Evolutionary conservation across 1,140 invertebrate species (phyloP).

Genomic region (Habropoda laboriosa): DNA sequence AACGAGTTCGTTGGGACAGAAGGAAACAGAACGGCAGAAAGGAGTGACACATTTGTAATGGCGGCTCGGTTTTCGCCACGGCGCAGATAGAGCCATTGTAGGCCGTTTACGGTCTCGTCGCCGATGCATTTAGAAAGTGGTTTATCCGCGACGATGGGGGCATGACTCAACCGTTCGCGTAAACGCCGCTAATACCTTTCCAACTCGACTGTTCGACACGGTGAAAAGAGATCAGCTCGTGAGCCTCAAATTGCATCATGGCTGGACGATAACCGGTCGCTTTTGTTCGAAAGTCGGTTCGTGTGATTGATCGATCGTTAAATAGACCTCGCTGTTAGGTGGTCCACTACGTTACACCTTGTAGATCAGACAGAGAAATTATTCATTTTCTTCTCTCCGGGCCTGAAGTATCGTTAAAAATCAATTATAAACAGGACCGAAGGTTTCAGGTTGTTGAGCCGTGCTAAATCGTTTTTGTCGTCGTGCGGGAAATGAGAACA

Average conservation of each 20-base stretch:
- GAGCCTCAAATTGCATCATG: not conserved
- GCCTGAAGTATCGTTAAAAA: no score
- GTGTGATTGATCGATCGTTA: not conserved
- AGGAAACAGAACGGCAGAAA: not conserved
- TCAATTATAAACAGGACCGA: no score
- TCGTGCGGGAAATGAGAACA: no score
- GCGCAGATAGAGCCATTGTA: conserved; percentile 68
- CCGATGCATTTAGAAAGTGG: conserved; percentile 73
- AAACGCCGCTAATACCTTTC: conserved; percentile 63
- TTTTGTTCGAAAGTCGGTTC: not conserved
- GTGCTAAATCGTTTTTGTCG: no score
- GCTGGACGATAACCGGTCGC: no score
- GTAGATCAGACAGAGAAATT: no score
- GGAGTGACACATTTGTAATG: conserved; percentile 37
- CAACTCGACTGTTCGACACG: not conserved
- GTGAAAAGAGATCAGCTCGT: conserved; percentile 38
- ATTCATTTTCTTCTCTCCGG: no score
- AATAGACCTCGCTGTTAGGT: not conserved
- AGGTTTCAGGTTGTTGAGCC: no score
- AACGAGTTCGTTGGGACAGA: not conserved
- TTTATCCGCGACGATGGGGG: conserved; percentile 68
- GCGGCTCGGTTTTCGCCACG: conserved; percentile 44
- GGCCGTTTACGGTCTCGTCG: conserved; percentile 70
- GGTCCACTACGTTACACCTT: no score
- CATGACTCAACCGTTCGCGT: conserved; percentile 69